Evolutionary conservation across 2,888 invertebrate species (phyloP).

Genomic region (Phyllotreta cruciferae): DNA sequence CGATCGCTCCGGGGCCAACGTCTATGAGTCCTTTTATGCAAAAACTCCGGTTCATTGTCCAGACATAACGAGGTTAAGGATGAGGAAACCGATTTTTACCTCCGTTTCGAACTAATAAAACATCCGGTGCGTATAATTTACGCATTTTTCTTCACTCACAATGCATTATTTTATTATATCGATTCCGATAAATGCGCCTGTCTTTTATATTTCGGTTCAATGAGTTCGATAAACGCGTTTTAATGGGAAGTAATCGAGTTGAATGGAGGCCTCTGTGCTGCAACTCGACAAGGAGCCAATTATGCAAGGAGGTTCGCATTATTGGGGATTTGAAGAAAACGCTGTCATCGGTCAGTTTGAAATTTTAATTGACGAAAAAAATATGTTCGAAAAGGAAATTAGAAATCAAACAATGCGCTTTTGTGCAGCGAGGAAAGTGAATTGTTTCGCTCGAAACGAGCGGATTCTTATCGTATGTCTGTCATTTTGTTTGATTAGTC

Average conservation of each 20-base stretch:
- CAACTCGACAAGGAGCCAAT: slow-evolving; percentile 53
- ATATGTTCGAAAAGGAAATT: not conserved
- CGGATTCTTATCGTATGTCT: slow-evolving; percentile 37
- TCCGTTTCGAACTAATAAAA: too few relatives aligned
- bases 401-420: slow-evolving; percentile 12
- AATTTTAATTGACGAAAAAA: not conserved
- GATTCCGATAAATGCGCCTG: not conserved
- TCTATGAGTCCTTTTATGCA: slow-evolving; percentile 37
- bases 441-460: slow-evolving; percentile 37
- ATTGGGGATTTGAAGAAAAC: slow-evolving; percentile 50
- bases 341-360: slow-evolving; percentile 38
- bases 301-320: slow-evolving; percentile 47
- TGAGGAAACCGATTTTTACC: slow-evolving; percentile 1
- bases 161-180: too few relatives aligned
- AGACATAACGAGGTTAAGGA: slow-evolving; percentile 33
- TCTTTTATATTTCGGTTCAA: slow-evolving; percentile 20
- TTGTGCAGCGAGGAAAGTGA: slow-evolving; percentile 3
- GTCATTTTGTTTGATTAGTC: slow-evolving; percentile 51
- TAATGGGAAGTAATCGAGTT: slow-evolving; percentile 33
- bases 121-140: too few relatives aligned
- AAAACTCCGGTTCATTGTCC: slow-evolving; percentile 35
- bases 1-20: slow-evolving; percentile 37
- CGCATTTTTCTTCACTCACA: too few relatives aligned
- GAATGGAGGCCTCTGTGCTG: slow-evolving; percentile 46
- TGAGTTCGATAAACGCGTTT: slow-evolving; percentile 25